Conservation (phyloP, 2,888 invertebrate genomes). For the Aproaerema taeniolella region DNA sequence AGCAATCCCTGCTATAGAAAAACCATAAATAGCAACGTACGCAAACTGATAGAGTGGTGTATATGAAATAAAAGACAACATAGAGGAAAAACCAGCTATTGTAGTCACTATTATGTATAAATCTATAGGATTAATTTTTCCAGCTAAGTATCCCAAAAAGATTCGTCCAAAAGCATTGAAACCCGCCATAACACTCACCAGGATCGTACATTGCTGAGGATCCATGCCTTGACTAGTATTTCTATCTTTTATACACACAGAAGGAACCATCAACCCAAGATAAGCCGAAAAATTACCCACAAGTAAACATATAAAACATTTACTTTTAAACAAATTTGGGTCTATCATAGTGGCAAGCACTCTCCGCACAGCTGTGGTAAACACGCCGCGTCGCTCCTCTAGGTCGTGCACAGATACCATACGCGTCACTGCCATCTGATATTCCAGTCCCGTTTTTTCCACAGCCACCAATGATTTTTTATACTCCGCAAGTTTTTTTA, state of each 20-base stretch:
- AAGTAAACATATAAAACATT: constrained; percentile 20
- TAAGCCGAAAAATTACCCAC: constrained; percentile 15
- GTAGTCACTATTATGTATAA: constrained; percentile 6
- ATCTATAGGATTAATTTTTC: constrained; percentile 12
- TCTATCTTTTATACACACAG: constrained; percentile 15
- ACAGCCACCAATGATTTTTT: too few relatives aligned
- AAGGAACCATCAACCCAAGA: constrained; percentile 18
- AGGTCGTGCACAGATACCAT: constrained; percentile 57
- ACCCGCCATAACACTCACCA: constrained; percentile 15
- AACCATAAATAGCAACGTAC: constrained; percentile 15
- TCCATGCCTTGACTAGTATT: constrained; percentile 11
- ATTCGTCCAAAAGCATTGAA: constrained; percentile 16
- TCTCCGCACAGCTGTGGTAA: constrained; percentile 57
- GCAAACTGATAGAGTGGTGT: constrained; percentile 14
- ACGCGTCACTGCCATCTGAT: constrained; percentile 63
- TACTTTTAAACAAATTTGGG: constrained; percentile 44
- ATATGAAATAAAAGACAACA: constrained; percentile 10
- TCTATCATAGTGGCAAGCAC: constrained; percentile 68
- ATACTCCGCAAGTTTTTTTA: constrained; percentile 50
- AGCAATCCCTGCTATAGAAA: constrained; percentile 11
- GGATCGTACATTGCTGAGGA: constrained; percentile 10
- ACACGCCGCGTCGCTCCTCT: constrained; percentile 50
- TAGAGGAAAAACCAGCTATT: constrained; percentile 10
- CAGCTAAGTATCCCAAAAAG: constrained; percentile 12
- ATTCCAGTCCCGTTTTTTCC: constrained; percentile 59